Percentiles rank a stretch among this genome's conserved stretches.
phyloP scores from a whole-genome alignment of 2,113 vertebrate genomes.

The Malurus cyaneus region DNA sequence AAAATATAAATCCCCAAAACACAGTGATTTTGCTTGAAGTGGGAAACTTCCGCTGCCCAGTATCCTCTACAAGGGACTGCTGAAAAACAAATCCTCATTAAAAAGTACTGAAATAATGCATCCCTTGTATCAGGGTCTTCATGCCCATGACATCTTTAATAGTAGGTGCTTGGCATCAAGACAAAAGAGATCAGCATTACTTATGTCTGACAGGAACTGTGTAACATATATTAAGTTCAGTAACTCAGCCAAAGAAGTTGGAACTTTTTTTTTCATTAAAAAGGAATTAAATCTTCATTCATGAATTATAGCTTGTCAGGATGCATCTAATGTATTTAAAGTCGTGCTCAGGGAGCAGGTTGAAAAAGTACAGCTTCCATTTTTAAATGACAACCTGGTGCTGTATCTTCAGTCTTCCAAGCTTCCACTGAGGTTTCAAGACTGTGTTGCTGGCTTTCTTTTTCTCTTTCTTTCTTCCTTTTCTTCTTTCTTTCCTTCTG shows the following conservation, averaged over 20 bases:
- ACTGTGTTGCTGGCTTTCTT: not conserved
- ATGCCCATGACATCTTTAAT: not conserved
- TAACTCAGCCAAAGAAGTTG: slow-evolving; percentile 39
- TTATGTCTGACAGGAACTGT: slow-evolving; percentile 12
- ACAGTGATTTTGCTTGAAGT: not conserved
- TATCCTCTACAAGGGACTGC: not conserved
- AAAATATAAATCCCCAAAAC: not conserved
- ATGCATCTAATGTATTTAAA: slow-evolving; percentile 32
- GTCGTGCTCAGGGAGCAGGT: slow-evolving; percentile 5
- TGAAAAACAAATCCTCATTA: not conserved
- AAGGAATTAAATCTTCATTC: slow-evolving; percentile 54
- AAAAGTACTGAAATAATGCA: not conserved
- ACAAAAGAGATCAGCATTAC: not conserved
- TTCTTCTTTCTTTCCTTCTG: not conserved
- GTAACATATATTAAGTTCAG: slow-evolving; percentile 2
- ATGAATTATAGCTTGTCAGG: slow-evolving; percentile 35
- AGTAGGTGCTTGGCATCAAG: not conserved
- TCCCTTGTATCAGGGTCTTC: not conserved
- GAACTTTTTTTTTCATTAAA: slow-evolving; percentile 45
- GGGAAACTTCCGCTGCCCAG: not conserved
- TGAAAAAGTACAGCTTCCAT: not conserved
- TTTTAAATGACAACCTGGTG: not conserved
- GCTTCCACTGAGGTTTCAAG: not conserved
- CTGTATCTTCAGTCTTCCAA: not conserved
- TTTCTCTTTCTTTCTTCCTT: not conserved